These are phyloP conservation scores for Drosophila serrata DNA, from an alignment of 1,140 invertebrate genomes.

Conservation along the genomic window DNA sequence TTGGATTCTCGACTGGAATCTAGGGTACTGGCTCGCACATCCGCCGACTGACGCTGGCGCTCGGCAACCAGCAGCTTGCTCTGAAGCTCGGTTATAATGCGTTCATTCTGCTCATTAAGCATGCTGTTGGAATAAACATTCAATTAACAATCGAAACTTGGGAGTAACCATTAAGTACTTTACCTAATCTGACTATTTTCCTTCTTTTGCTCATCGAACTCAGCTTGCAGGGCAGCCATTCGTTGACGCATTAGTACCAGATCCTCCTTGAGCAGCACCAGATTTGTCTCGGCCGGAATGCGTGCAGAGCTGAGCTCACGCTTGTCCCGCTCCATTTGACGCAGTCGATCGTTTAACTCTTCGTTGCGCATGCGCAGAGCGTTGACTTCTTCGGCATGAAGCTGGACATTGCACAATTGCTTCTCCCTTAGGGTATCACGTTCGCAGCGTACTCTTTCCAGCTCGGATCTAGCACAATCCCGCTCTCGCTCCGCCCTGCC, in stretches of 20 bases:
- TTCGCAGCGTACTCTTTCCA: constrained; percentile 77
- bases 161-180: background rate
- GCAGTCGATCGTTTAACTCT: constrained; percentile 57
- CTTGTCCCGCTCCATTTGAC: constrained; percentile 70
- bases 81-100: constrained; percentile 72
- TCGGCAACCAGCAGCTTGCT: constrained; percentile 69
- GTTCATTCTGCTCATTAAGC: constrained; percentile 81
- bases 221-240: constrained; percentile 41
- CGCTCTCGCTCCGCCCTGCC: constrained; percentile 71
- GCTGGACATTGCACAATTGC: constrained; percentile 56
- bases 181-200: constrained; percentile 74
- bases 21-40: constrained; percentile 60
- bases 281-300: constrained; percentile 67
- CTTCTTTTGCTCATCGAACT: constrained; percentile 49
- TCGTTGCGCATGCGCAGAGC: constrained; percentile 59
- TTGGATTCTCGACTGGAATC: constrained; percentile 70
- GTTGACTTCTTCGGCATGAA: constrained; percentile 69
- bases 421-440: constrained; percentile 73
- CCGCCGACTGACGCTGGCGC: constrained; percentile 61
- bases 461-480: constrained; percentile 70
- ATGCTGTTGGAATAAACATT: constrained; percentile 38
- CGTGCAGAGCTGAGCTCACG: constrained; percentile 67
- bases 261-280: constrained; percentile 71
- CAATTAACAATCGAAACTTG: background rate
- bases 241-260: constrained; percentile 57